Base-by-base conservation (phyloP, 2,888 invertebrate genomes). In the Erebia aethiops region DNA sequence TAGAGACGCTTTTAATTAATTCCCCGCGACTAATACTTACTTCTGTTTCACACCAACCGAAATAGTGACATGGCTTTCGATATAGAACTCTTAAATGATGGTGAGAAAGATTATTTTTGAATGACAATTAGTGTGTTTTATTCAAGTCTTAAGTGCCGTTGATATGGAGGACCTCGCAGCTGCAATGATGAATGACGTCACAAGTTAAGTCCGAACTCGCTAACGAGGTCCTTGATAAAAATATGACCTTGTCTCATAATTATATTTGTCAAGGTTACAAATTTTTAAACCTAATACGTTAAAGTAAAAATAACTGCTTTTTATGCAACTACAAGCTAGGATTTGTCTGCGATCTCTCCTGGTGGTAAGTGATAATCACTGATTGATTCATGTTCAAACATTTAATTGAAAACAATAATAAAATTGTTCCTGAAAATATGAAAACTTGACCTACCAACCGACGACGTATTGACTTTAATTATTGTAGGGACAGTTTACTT, bases 1-100 rank as follows among this genome's bases (percentile, higher is more conserved):
- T 67, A 67, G 58, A 67, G 67, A 67, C 67, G 67, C 49, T n/a
- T 67, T 58, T 67, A 67, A 67, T 67, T 67, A 67, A 67, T 67
- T 67, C 57, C 67, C 46, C 58, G 67, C 67, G 58, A 67, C 67
- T 58, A 67, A 58, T 58, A 58, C 67, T 66, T 66, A 66, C 51
- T 64, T 64, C 26, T 66, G 67, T 67, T 67, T 58, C 67, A 67
- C 58, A 49, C 46, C 58, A 57, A 67, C 58, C 57, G 46, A 57
- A 58, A 43, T 11, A 49, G 2, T 35, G 58, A 5, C 26, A 11
- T 2, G 9, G 26, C 49, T 14, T n/a, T 58, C 49, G 7, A 67
- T 49, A 67, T 46, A 7, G 51, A 16, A 49, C 67, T 18, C 43
- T 67, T 10, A 26, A 8, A 0, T 0, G 3, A 49, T 18, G 8